Conservation (phyloP, 2,797 vertebrate genomes). For the Phataginus tricuspis region DNA sequence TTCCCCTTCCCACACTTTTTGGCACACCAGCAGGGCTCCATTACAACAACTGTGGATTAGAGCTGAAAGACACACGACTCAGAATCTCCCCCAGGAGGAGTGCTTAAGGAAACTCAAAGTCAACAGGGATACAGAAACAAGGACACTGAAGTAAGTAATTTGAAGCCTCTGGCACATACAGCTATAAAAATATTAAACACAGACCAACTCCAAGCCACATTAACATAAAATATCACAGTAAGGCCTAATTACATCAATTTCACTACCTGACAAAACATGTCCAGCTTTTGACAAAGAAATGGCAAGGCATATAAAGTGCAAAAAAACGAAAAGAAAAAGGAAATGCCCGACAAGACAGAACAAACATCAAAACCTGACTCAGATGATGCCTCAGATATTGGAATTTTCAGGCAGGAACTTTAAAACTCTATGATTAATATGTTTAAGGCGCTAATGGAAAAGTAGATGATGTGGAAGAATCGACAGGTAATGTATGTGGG, state of each 20-base stretch:
- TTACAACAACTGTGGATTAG: background rate
- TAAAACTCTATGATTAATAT: background rate
- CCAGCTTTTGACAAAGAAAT: background rate
- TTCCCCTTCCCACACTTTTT: background rate
- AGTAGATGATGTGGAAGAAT: background rate
- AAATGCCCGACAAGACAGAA: background rate
- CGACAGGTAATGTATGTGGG: background rate
- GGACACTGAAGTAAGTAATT: background rate
- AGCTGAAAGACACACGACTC: background rate
- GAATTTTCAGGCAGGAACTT: background rate
- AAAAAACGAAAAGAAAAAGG: background rate
- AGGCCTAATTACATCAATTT: background rate
- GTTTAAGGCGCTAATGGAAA: background rate
- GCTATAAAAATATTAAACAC: background rate
- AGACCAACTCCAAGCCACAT: background rate
- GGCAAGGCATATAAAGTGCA: background rate
- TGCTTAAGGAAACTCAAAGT: background rate
- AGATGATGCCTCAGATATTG: background rate
- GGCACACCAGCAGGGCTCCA: background rate
- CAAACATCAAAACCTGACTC: background rate
- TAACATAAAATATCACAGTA: background rate
- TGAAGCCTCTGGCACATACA: background rate
- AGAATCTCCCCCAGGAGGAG: background rate
- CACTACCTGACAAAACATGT: background rate
- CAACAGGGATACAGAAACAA: background rate